phyloP scores from a whole-genome alignment of 35 echinoderm and acorn worm species.

The Ophiothrix spiculata region DNA sequence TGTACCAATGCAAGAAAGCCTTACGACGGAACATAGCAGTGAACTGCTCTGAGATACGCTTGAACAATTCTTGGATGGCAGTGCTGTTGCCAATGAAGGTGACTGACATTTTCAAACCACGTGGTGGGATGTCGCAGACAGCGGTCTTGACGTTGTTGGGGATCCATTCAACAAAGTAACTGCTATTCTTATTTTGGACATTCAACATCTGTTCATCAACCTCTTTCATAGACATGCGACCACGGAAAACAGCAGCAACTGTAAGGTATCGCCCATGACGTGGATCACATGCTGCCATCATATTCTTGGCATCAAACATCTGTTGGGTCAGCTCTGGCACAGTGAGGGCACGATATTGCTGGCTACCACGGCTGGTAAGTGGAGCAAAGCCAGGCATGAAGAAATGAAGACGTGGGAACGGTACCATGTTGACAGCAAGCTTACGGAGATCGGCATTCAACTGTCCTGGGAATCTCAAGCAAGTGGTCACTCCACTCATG shows the following conservation, averaged over 20 bases:
- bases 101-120: constrained; percentile 43
- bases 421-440: constrained; percentile 69
- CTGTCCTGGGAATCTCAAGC: constrained; percentile 60
- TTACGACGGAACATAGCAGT: constrained; percentile 88
- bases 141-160: constrained; percentile 75
- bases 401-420: constrained; percentile 77
- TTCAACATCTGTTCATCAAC: constrained; percentile 74
- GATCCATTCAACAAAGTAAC: constrained; percentile 80
- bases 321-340: constrained; percentile 74
- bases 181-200: constrained; percentile 72
- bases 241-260: constrained; percentile 64
- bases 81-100: constrained; percentile 92
- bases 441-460: constrained; percentile 63
- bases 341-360: constrained; percentile 68
- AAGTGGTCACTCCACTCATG: constrained; percentile 61
- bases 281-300: constrained; percentile 77
- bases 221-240: constrained; percentile 78
- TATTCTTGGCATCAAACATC: constrained; percentile 83
- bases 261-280: constrained; percentile 68
- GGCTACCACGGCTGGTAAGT: constrained; percentile 69
- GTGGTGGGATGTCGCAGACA: constrained; percentile 63
- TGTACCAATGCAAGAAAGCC: constrained; percentile 95
- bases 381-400: constrained; percentile 72
- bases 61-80: constrained; percentile 89
- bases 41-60: constrained; percentile 88